Evolutionary conservation across 2,797 vertebrate genomes (phyloP).

Genomic region (Rousettus madagascariensis): DNA sequence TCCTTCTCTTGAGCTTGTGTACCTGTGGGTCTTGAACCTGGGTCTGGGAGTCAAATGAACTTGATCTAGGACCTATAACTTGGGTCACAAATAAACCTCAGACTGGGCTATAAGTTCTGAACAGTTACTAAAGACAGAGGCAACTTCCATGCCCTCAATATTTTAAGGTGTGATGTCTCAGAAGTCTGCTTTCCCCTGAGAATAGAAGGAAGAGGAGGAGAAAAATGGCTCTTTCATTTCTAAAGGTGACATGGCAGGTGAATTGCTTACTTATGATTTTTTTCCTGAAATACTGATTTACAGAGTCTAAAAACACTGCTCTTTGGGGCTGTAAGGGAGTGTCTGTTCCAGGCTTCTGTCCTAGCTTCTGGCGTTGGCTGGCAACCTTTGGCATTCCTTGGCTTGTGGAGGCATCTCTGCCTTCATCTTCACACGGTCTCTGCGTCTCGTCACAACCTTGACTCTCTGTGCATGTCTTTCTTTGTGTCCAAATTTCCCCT

Average conservation of each 20-base stretch:
- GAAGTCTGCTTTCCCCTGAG: background rate
- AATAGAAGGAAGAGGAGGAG: background rate
- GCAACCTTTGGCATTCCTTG: fast-evolving
- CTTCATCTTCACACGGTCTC: no score
- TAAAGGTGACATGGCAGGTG: conserved; percentile 20
- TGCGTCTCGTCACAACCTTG: background rate
- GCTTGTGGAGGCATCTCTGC: background rate
- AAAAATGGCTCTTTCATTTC: conserved; percentile 14
- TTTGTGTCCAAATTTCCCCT: background rate
- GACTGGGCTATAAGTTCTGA: background rate
- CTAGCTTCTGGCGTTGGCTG: background rate
- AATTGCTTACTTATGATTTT: background rate
- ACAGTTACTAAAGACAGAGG: background rate
- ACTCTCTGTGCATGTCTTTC: background rate
- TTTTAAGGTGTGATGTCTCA: background rate
- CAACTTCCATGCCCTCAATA: background rate
- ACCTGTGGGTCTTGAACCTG: background rate
- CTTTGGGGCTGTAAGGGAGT: background rate
- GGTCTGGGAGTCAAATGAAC: background rate
- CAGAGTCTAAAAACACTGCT: background rate
- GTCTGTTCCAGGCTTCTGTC: no score
- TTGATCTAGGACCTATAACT: background rate
- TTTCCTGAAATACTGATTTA: background rate
- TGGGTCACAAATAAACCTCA: background rate
- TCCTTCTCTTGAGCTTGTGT: background rate